These are phyloP conservation scores for Lithobates pipiens DNA, from an alignment of 2,797 vertebrate species.

Conservation along the genomic window DNA sequence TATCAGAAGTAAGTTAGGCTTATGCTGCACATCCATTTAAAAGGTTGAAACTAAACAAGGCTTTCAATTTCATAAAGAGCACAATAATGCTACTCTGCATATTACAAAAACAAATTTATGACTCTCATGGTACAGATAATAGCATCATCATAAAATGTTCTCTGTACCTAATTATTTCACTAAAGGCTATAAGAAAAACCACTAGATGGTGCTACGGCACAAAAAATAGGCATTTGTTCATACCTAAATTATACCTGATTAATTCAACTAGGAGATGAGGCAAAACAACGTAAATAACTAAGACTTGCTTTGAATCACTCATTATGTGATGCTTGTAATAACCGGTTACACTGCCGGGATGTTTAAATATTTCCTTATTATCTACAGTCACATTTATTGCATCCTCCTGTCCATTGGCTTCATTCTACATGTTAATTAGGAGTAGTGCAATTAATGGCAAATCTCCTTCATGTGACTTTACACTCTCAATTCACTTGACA, in stretches of 20 bases:
- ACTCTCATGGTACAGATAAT: not conserved
- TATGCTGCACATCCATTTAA: conserved; percentile 4
- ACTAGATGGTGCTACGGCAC: conserved; percentile 53
- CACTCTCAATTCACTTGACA: conserved; percentile 4
- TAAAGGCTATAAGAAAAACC: not conserved
- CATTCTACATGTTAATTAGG: conserved; percentile 21
- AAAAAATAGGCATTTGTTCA: conserved; percentile 7
- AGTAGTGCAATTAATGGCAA: conserved; percentile 1
- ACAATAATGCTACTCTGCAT: not conserved
- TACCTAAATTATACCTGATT: conserved; percentile 42
- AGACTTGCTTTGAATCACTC: conserved; percentile 10
- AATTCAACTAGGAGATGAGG: conserved; percentile 21
- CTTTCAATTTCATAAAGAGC: not conserved
- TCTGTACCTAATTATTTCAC: not conserved
- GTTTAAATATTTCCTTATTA: conserved; percentile 13
- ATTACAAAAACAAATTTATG: conserved; percentile 5
- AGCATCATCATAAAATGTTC: not conserved
- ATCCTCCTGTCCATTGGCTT: not conserved
- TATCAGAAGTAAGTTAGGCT: not conserved
- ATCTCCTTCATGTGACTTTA: not conserved
- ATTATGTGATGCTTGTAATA: conserved; percentile 34
- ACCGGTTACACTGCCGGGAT: not conserved
- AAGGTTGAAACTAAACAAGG: not conserved
- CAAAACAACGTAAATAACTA: conserved; percentile 38
- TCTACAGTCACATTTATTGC: conserved; percentile 16